These are phyloP conservation scores for Thermophis baileyi DNA, from an alignment of 2,113 vertebrate species.

Conservation along the genomic window DNA sequence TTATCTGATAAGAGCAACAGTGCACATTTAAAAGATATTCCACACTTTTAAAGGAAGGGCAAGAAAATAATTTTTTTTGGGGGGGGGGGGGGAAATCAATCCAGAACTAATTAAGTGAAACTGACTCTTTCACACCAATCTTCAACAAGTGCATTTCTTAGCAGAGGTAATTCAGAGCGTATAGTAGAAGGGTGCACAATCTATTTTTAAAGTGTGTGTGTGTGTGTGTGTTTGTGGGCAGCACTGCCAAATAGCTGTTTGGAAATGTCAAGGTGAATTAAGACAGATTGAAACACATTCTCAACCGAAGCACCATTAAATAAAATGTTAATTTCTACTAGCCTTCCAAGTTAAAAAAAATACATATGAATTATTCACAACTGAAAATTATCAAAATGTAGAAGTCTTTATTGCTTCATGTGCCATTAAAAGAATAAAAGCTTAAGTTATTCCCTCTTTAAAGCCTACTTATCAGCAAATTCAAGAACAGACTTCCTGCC, in stretches of 20 bases:
- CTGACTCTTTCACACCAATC: constrained; percentile 50
- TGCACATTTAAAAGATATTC: constrained; percentile 53
- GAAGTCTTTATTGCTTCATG: constrained; percentile 70
- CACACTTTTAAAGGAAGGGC: constrained; percentile 39
- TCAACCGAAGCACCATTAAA: constrained; percentile 67
- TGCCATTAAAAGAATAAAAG: constrained; percentile 44
- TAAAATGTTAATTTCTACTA: constrained; percentile 55
- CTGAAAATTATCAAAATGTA: constrained; percentile 42
- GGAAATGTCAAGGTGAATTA: constrained; percentile 48
- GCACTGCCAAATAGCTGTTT: constrained; percentile 43
- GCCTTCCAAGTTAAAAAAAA: constrained; percentile 22
- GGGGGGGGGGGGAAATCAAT: constrained; percentile 33
- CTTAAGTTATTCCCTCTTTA: constrained; percentile 55
- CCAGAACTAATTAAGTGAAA: constrained; percentile 26
- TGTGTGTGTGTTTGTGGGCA: constrained; percentile 10
- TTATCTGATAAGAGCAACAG: constrained; percentile 56
- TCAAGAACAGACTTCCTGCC: constrained; percentile 69
- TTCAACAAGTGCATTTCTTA: constrained; percentile 52
- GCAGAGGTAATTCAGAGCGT: constrained; percentile 50
- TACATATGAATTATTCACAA: constrained; percentile 30
- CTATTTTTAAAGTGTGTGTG: constrained; percentile 39
- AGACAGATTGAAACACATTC: constrained; percentile 63
- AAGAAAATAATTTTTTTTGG: neutral
- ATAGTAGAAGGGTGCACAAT: constrained; percentile 3
- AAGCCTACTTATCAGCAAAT: constrained; percentile 66